Evolutionary conservation across 2,797 vertebrate genomes (phyloP).

Genomic region (Cossypha caffra): DNA sequence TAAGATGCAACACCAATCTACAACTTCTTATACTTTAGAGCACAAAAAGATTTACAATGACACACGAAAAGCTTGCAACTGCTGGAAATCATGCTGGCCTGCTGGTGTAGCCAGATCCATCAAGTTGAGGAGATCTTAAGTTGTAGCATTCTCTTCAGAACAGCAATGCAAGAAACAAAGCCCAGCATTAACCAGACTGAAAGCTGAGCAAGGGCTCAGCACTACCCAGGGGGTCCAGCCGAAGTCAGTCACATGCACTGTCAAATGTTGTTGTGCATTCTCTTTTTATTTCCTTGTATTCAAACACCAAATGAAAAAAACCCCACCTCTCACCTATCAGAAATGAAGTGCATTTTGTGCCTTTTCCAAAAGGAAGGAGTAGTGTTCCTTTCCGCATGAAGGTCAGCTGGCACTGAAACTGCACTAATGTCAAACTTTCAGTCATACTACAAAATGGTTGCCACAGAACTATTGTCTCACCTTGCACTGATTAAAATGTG

Average conservation of each 20-base stretch:
- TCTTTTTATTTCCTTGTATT: neutral
- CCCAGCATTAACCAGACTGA: neutral
- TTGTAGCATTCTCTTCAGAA: neutral
- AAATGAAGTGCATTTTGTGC: neutral
- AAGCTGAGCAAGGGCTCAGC: neutral
- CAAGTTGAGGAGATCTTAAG: fast-evolving
- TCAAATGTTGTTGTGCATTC: neutral
- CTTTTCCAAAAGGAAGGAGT: neutral
- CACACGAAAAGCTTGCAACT: neutral
- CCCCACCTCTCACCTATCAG: neutral
- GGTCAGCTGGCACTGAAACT: neutral
- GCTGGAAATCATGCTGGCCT: neutral
- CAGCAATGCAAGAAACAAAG: neutral
- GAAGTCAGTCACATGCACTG: neutral
- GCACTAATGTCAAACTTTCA: neutral
- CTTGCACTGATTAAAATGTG: fast-evolving
- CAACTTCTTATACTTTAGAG: neutral
- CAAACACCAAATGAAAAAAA: neutral
- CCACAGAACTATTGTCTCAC: neutral
- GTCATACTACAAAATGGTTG: neutral
- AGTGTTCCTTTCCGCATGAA: neutral
- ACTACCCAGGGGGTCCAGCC: neutral
- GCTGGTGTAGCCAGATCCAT: neutral
- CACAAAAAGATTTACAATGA: neutral
- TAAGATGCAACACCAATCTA: neutral